Base-by-base conservation (phyloP, 2,888 invertebrate species). In the Dorcus hopei region DNA sequence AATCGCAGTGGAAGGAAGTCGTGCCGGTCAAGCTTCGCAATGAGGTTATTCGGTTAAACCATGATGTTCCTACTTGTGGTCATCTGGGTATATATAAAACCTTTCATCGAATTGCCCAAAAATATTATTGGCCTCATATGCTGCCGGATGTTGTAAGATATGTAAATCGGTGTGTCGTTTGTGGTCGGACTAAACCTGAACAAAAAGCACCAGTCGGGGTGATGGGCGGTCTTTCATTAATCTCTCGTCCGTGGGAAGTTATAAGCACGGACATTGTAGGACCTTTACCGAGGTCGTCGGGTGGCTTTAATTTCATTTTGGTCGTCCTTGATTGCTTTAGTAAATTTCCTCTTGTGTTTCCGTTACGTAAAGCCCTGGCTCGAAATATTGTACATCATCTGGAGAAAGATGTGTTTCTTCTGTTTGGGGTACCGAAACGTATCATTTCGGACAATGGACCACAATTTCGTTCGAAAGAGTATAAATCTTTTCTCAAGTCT, bases 381-480 rank as follows among this genome's bases (percentile, higher is more conserved):
- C 14, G 14, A 14, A 14, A 14, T 14, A 14, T 69, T 3, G 50
- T 54, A 3, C 47, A 54, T 38, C 39, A 49, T 16, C 42, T 70
- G 8, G 65, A 68, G 49, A 60, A 68, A 7, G 19, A 62, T 9
- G 62, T 70, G 0, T 70, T 71, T 43, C 52, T 63, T 9, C 23
- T 63, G 8, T 72, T 67, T 61, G 69, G 69, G 6, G 67, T 68
- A 16, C 67, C 68, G 0, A 58, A 63, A 53, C 48, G 26, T 1
- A 38, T 68, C 4, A 67, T 68, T 14, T 57, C 59, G n/a, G 70
- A 73, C 49, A 72, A 72, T 58, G 70, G 71, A 0, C 52, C 52
- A 5, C 68, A 70, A 50, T 71, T 68, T 57, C 43, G 52, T 3
- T 38, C 65, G 0, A 63, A 61, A 16, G 33, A 51, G 9, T 68